Conservation (phyloP, 1,140 invertebrate species). For the Achroia grisella region DNA sequence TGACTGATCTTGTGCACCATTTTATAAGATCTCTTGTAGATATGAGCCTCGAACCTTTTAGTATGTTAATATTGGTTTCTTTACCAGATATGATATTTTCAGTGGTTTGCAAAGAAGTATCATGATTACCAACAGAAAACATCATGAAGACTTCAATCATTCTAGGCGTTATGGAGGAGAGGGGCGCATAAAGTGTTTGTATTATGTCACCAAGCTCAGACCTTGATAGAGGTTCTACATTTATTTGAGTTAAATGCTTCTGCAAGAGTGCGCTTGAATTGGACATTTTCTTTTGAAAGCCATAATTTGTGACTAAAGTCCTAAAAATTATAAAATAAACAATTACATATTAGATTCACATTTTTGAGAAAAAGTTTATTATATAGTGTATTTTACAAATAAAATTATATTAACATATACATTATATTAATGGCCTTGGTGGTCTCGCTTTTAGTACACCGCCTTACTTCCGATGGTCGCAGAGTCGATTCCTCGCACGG, state of each 20-base stretch:
- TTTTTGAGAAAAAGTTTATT: too few relatives aligned
- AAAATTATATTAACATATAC: too few relatives aligned
- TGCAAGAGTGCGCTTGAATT: conserved; percentile 79
- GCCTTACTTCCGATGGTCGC: too few relatives aligned
- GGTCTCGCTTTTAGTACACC: too few relatives aligned
- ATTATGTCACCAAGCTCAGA: conserved; percentile 83
- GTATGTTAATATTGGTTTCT: conserved; percentile 35
- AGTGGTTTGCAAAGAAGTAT: conserved; percentile 57
- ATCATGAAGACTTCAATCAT: conserved; percentile 90
- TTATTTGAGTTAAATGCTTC: conserved; percentile 88
- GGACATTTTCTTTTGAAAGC: conserved; percentile 79
- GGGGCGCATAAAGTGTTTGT: conserved; percentile 79
- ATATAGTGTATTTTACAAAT: too few relatives aligned
- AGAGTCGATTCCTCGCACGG: too few relatives aligned
- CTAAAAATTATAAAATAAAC: conserved; percentile 58
- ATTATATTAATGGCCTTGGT: too few relatives aligned
- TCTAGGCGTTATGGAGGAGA: conserved; percentile 83
- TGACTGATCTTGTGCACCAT: conserved; percentile 87
- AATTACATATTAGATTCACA: too few relatives aligned
- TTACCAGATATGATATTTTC: conserved; percentile 34
- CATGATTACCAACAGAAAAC: conserved; percentile 82
- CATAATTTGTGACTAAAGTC: conserved; percentile 70
- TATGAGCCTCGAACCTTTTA: conserved; percentile 77
- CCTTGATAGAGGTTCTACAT: conserved; percentile 84
- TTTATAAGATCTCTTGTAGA: conserved; percentile 94